Evolutionary conservation across 1,140 invertebrate genomes (phyloP).

Genomic region (Choristoneura fumiferana): DNA sequence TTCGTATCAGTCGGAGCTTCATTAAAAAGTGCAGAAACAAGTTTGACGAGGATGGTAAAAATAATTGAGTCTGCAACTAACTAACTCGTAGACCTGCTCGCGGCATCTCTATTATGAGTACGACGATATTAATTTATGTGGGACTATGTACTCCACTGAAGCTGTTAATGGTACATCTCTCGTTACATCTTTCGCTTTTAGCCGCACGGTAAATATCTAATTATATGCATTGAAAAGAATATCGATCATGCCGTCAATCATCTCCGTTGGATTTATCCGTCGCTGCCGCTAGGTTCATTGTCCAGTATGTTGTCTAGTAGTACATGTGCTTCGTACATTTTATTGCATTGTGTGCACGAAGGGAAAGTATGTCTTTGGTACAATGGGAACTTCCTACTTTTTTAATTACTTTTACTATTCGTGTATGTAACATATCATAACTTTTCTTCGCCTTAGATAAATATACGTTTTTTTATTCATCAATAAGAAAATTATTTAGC

Average conservation of each 20-base stretch:
- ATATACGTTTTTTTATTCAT: no score
- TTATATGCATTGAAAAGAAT: constrained; percentile 19
- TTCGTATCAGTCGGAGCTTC: neutral
- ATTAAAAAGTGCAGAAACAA: constrained; percentile 9
- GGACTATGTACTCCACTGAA: neutral
- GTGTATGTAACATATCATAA: neutral
- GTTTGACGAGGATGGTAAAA: neutral
- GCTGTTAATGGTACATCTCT: neutral
- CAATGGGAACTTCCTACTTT: constrained; percentile 25
- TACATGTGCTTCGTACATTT: constrained; percentile 27
- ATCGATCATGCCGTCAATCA: constrained; percentile 19
- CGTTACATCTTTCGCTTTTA: constrained; percentile 11
- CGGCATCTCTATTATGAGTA: neutral
- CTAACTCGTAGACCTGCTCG: neutral
- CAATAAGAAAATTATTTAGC: no score
- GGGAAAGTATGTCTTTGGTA: constrained; percentile 36
- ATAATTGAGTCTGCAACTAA: neutral
- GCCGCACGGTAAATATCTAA: constrained; percentile 4
- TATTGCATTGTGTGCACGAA: constrained; percentile 23
- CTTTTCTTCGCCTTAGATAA: no score
- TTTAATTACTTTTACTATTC: constrained; percentile 26
- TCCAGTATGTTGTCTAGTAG: neutral
- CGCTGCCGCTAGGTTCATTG: neutral
- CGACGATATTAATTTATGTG: neutral
- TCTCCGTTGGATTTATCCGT: constrained; percentile 6